A percentile compares a stretch with the other conserved stretches of the same genome.
These are phyloP conservation scores for Glaucidium brasilianum DNA, from an alignment of 2,113 vertebrate species.

Conservation along the genomic window DNA sequence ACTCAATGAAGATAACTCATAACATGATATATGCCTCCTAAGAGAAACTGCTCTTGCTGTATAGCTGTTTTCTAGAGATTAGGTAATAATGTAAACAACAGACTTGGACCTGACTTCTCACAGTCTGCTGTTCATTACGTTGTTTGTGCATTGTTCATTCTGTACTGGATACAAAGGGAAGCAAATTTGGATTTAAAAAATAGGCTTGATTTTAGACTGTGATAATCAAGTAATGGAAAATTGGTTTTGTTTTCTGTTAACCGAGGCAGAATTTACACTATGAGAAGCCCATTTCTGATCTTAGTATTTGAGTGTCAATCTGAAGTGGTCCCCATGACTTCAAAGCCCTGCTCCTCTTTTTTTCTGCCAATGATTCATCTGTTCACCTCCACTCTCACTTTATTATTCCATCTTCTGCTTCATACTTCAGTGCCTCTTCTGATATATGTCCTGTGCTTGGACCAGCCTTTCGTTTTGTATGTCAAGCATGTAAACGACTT, in stretches of 20 bases:
- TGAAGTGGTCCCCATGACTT: neutral
- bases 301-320: neutral
- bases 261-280: neutral
- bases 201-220: neutral
- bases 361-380: neutral
- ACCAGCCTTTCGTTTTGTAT: neutral
- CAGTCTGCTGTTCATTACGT: neutral
- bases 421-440: neutral
- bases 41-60: neutral
- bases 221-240: neutral
- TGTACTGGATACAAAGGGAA: neutral
- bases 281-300: neutral
- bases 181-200: neutral
- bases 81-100: neutral
- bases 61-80: neutral
- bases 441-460: neutral
- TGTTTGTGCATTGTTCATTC: neutral
- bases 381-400: neutral
- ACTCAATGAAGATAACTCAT: neutral
- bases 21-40: neutral
- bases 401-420: neutral
- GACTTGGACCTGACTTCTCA: neutral
- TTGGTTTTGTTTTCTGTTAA: neutral
- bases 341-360: neutral
- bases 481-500: neutral